Evolutionary conservation across 2,888 invertebrate genomes (phyloP), one percentile per base, ranked within the genome.

Genomic region (Clistopyga incitator): DNA sequence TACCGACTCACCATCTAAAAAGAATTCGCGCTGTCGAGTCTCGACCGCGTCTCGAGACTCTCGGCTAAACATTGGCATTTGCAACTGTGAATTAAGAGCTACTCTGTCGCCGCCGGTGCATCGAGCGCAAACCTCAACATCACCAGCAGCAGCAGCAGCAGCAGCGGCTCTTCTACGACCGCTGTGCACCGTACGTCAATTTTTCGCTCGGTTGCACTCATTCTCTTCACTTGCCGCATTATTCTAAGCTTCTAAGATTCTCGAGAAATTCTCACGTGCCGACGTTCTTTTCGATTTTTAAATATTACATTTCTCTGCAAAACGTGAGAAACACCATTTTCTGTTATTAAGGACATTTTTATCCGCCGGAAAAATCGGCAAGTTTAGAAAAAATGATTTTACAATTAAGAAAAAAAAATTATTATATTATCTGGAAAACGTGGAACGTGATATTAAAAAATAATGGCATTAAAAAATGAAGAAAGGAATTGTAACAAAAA

Each of bases 1-100:
- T 85, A 74, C 79, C 82, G 70, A 42, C 47, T 65, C 82, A 56
- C 74, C 80, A 82, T 70, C 23, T 25, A 11, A 65, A 65, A 65
- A 50, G 72, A 71, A 56, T 78, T 75, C 67, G 45, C 25, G 61
- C 50, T 71, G 72, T 68, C 76, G 71, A 81, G 81, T 75, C 72
- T 82, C 79, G 67, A 75, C 59, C 71, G 65, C 47, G 56, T 70
- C n/a, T n/a, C 42, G 20, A 13, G 45, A 34, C 79, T 34, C 59
- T 52, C 50, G 68, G 75, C 78, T 86, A 87, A 89, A 87, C 86
- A 88, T 88, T 88, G 87, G 86, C 85, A 88, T 88, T 89, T 87
- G 81, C 71, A 76, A 77, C 81, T 79, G 38, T 79, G 78, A 83
- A 83, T 84, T 81, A 82, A 82, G 82, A 82, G 83, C 67, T 42